Percentiles rank a stretch among this genome's conserved stretches.
Evolutionary conservation across 2,113 vertebrate genomes (phyloP).

Genomic region (Hippocampus guttulatus): DNA sequence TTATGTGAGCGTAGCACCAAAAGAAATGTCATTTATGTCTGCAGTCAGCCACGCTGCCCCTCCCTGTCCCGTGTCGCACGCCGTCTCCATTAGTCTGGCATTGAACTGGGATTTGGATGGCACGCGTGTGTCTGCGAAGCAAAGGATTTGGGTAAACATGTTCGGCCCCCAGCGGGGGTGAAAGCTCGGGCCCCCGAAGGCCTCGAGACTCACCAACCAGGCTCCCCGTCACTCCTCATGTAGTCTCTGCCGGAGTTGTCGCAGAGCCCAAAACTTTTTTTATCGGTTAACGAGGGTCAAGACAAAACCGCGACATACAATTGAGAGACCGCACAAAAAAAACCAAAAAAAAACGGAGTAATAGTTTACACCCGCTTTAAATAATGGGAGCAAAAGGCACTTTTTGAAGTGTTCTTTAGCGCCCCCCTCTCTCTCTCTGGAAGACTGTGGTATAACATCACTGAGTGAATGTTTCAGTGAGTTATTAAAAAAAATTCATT

Average conservation of each 20-base stretch:
- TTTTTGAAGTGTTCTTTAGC: too few relatives aligned
- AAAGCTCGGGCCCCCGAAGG: slow-evolving; percentile 12
- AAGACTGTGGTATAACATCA: too few relatives aligned
- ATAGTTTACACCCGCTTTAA: too few relatives aligned
- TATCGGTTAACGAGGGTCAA: background rate
- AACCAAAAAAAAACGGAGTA: too few relatives aligned
- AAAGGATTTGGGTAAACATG: slow-evolving; percentile 40
- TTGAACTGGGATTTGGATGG: slow-evolving; percentile 47
- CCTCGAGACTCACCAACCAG: slow-evolving; percentile 4
- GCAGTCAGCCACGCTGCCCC: background rate
- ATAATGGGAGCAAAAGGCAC: too few relatives aligned
- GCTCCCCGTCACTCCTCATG: background rate
- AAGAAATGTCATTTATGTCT: background rate
- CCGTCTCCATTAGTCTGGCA: slow-evolving; percentile 34
- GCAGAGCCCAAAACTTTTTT: background rate
- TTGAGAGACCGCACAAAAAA: too few relatives aligned
- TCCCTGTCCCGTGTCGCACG: background rate
- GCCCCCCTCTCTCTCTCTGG: too few relatives aligned
- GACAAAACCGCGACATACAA: background rate
- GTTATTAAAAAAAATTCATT: too few relatives aligned
- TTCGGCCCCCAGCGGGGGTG: slow-evolving; percentile 28
- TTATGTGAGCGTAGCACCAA: too few relatives aligned
- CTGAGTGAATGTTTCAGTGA: too few relatives aligned
- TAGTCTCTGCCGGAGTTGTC: slow-evolving; percentile 1
- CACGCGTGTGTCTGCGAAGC: slow-evolving; percentile 34